Evolutionary conservation across 2,888 invertebrate genomes (phyloP), one percentile per base, ranked within the genome.

Genomic region (Cryptocephalus primarius): DNA sequence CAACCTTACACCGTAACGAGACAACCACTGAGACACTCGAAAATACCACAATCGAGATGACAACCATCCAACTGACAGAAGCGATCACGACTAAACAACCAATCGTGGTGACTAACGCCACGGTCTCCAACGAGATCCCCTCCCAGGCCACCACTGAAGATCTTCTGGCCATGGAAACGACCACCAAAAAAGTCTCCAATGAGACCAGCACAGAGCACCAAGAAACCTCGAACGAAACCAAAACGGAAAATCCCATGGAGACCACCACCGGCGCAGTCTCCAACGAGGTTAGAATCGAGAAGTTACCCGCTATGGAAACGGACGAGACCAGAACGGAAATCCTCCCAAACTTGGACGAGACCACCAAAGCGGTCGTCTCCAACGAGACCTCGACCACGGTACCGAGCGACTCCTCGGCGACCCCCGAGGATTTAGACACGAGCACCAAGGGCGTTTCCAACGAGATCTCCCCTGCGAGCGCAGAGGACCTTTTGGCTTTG

Each of bases 81-180:
- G 22, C 11, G 11, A 13, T 8, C 9, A 42, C 42, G 14, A 48
- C 44, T 3, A 36, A 45, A 6, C 9, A 8, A 22, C 14, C 9
- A 36, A 1, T 14, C 40, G 41, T 43, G 8, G 33, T 40, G 33
- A 43, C 32, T 33, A 49, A 46, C 41, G 39, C 50, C 12, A 47
- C 42, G n/a, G 46, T 55, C 43, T 55, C 53, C 42, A 57, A 55
- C 46, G 60, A 61, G 33, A 45, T 59, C 9, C 50, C 48, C 40
- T 55, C 61, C 4, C 22, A 22, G 22, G 22, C 22, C 22, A 68
- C 65, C 46, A 65, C 66, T 6, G 69, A 69, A 58, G 68, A 69
- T 53, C 57, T 69, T 33, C 55, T 69, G 33, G 68, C 68, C 6
- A 55, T 68, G 55, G 69, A 69, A 57, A 67, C 68, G 1, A 69